phyloP scores from a whole-genome alignment of 1,140 invertebrate genomes.

The Cyrtorhinus lividipennis region DNA sequence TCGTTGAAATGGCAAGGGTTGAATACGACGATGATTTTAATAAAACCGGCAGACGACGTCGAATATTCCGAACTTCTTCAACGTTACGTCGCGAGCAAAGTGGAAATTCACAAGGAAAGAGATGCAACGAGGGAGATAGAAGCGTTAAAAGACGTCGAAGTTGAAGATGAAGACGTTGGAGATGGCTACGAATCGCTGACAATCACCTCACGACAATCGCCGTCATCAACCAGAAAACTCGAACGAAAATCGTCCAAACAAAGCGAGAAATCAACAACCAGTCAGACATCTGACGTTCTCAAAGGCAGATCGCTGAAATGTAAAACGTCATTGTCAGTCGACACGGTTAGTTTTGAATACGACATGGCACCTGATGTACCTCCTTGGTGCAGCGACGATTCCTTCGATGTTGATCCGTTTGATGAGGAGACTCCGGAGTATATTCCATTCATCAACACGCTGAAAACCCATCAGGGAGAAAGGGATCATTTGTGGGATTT shows the following conservation, averaged over 20 bases:
- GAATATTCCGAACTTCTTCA: neutral
- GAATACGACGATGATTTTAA: neutral
- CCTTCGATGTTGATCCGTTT: neutral
- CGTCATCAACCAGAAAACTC: no score
- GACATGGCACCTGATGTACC: no score
- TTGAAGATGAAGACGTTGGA: neutral
- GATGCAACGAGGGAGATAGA: no score
- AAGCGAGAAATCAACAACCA: no score
- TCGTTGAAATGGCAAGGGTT: neutral
- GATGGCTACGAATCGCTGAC: no score
- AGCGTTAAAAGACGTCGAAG: neutral
- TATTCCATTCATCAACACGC: neutral
- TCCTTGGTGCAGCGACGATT: neutral
- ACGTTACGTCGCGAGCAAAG: neutral
- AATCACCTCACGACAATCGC: no score
- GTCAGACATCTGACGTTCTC: no score
- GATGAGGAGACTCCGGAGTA: neutral
- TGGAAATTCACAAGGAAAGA: neutral
- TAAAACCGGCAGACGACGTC: neutral
- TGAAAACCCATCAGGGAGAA: neutral
- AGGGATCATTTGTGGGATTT: neutral
- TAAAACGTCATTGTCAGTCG: no score
- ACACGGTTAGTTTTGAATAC: no score
- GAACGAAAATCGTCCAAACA: no score
- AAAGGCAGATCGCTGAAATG: no score